These are phyloP conservation scores for Pongo pygmaeus DNA, from an alignment of 2,113 vertebrate genomes.

Conservation along the genomic window DNA sequence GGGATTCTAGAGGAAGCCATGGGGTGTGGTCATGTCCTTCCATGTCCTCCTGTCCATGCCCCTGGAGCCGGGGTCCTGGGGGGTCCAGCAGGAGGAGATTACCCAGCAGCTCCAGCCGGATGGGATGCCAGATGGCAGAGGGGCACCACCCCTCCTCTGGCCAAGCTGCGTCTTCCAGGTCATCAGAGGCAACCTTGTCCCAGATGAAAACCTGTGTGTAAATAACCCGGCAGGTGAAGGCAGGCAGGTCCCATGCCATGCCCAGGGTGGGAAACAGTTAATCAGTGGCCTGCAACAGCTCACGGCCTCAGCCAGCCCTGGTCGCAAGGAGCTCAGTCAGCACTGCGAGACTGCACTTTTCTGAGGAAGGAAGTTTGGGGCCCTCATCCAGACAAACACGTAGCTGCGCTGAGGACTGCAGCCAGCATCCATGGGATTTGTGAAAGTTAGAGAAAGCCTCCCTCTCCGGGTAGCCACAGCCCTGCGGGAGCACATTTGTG, in stretches of 20 bases:
- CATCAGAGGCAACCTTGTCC: not conserved
- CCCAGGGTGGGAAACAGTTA: not conserved
- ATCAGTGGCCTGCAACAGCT: not conserved
- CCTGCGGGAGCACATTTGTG: not conserved
- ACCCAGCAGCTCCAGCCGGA: not conserved
- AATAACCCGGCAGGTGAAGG: not conserved
- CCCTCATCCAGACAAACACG: not conserved
- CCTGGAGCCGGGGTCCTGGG: not conserved
- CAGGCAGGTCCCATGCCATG: not conserved
- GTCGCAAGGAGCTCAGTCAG: not conserved
- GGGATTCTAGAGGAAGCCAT: not conserved
- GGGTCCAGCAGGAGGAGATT: not conserved
- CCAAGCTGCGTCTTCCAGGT: not conserved
- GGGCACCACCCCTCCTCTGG: not conserved
- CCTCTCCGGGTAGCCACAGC: not conserved
- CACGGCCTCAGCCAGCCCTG: too few species aligned
- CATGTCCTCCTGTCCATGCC: too few species aligned
- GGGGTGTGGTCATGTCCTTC: not conserved
- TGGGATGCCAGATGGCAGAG: not conserved
- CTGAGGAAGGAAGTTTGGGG: not conserved
- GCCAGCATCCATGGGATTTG: fast-evolving
- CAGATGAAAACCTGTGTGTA: fast-evolving
- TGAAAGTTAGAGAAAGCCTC: not conserved
- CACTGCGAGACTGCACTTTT: not conserved
- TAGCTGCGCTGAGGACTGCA: fast-evolving